Conservation (phyloP, 2,113 vertebrate genomes). For the Podiceps cristatus region DNA sequence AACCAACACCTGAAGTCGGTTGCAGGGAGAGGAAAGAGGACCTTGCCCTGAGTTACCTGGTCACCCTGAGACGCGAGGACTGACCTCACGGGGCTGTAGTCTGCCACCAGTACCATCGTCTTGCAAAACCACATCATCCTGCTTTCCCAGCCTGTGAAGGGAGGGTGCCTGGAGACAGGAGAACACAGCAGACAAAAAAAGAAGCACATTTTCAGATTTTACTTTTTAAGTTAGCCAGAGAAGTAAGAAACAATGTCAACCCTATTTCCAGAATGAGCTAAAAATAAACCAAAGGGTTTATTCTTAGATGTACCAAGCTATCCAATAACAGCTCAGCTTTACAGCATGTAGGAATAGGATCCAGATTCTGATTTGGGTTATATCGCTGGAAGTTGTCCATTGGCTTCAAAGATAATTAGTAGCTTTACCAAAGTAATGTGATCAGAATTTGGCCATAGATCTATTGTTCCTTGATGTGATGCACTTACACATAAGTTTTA, state of each 20-base stretch:
- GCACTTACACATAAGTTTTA: background rate
- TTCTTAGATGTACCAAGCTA: conserved; percentile 33
- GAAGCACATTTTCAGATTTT: background rate
- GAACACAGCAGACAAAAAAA: background rate
- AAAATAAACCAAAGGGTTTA: conserved; percentile 35
- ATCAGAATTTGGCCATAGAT: background rate
- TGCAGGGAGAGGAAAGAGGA: background rate
- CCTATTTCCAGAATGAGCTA: conserved; percentile 30
- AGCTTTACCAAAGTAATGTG: conserved; percentile 9
- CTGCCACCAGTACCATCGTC: background rate
- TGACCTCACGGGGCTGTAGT: accelerated
- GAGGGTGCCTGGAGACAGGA: background rate
- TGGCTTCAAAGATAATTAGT: background rate
- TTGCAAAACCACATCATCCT: background rate
- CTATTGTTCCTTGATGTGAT: background rate
- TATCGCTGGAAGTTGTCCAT: background rate
- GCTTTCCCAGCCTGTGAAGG: background rate
- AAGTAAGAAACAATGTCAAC: conserved; percentile 36
- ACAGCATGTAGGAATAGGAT: background rate
- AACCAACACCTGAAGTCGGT: background rate
- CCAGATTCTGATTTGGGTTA: conserved; percentile 29
- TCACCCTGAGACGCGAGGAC: background rate
- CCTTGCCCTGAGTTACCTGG: background rate
- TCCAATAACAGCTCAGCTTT: conserved; percentile 25
- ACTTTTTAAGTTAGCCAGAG: background rate